Percentiles rank a stretch among this genome's conserved stretches.
These are phyloP conservation scores for Cataglyphis hispanica DNA, from an alignment of 1,140 invertebrate species.

Conservation along the genomic window DNA sequence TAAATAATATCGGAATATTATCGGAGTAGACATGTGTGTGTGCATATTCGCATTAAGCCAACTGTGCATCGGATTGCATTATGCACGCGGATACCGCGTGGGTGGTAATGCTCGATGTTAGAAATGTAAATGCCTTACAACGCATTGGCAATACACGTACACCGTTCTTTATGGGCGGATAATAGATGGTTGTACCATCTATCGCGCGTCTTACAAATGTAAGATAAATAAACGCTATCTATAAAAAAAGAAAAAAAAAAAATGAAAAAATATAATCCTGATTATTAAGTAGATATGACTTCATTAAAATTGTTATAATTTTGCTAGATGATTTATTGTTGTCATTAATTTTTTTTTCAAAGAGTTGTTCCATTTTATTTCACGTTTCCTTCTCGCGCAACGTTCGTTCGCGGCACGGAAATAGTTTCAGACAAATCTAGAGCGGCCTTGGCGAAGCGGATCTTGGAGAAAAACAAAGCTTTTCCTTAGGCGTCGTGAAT, in stretches of 20 bases:
- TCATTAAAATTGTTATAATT: not conserved
- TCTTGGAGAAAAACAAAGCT: constrained; percentile 14
- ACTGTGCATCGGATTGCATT: constrained; percentile 42
- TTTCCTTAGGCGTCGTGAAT: constrained; percentile 9
- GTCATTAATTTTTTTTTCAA: no score
- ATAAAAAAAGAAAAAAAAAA: not conserved
- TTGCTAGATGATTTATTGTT: not conserved
- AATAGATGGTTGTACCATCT: constrained; percentile 21
- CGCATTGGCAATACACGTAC: constrained; percentile 13
- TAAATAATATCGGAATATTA: constrained; percentile 54
- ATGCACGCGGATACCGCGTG: constrained; percentile 36
- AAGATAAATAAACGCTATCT: not conserved
- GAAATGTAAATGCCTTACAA: constrained; percentile 46
- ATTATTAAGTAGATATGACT: not conserved
- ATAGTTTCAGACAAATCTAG: constrained; percentile 53
- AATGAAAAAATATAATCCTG: not conserved
- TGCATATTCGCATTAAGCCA: constrained; percentile 9
- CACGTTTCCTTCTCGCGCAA: not conserved
- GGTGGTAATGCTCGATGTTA: constrained; percentile 43
- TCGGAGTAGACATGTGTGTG: not conserved
- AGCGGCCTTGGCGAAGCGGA: constrained; percentile 27
- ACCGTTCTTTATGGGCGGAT: constrained; percentile 25
- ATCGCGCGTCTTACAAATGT: not conserved
- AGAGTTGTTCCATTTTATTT: not conserved
- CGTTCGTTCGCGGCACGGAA: not conserved